These are phyloP conservation scores for Aldabrachelys gigantea DNA, from an alignment of 2,113 vertebrate species.

Conservation along the genomic window DNA sequence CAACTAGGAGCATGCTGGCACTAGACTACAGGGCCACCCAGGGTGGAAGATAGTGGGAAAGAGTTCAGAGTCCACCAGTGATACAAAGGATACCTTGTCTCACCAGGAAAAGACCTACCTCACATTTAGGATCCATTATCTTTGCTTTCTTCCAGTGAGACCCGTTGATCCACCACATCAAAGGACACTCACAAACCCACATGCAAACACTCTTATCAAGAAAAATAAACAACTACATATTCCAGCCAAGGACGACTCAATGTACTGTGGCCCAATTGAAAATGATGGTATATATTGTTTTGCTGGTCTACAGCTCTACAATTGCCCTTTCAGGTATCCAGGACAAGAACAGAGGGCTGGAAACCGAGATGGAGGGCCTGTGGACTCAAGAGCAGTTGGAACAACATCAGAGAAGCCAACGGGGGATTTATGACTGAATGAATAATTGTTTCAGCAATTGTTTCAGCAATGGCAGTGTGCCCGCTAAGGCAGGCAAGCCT, in stretches of 20 bases:
- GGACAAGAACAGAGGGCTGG: neutral
- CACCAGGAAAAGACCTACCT: neutral
- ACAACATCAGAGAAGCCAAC: neutral
- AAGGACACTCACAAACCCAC: neutral
- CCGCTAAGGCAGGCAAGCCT: accelerated
- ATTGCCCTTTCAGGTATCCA: accelerated
- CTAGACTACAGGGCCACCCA: neutral
- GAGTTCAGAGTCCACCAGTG: neutral
- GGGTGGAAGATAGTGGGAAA: neutral
- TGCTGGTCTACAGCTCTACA: neutral
- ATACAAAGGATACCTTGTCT: neutral
- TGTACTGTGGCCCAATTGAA: neutral
- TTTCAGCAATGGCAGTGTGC: neutral
- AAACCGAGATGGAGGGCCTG: neutral
- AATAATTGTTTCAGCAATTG: neutral
- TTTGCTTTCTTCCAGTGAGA: neutral
- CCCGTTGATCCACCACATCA: neutral
- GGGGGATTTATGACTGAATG: neutral
- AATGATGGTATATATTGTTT: neutral
- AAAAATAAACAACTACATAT: neutral
- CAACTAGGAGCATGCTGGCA: neutral
- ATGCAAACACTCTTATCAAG: accelerated
- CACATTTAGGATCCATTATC: accelerated
- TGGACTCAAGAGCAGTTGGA: neutral
- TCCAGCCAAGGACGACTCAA: neutral